Conservation (phyloP, 2,888 invertebrate genomes). For the Timema cristinae region DNA sequence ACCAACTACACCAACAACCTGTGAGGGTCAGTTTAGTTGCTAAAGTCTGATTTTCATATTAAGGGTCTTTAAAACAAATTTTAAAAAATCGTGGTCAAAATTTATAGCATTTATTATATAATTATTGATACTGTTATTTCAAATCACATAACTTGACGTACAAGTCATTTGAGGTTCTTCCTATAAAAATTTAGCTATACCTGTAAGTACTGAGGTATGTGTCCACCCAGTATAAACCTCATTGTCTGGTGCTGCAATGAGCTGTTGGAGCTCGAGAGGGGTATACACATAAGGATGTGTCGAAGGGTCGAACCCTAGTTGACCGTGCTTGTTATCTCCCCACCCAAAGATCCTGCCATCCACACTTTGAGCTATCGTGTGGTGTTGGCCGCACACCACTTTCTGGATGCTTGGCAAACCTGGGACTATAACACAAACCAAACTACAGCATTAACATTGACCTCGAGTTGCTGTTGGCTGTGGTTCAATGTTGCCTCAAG, state of each 20-base stretch:
- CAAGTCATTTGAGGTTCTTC: no score
- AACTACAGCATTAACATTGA: no score
- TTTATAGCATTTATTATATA: no score
- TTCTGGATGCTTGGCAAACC: slow-evolving; percentile 55
- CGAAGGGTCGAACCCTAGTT: slow-evolving; percentile 58
- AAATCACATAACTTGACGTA: no score
- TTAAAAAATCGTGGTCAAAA: no score
- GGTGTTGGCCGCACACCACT: slow-evolving; percentile 77
- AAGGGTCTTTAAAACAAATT: no score
- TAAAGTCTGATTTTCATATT: no score
- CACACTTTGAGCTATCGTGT: slow-evolving; percentile 58
- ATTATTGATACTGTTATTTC: no score
- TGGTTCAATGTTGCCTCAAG: no score
- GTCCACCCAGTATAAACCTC: slow-evolving; percentile 66
- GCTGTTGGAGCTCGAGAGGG: slow-evolving; percentile 45
- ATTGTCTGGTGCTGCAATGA: slow-evolving; percentile 40
- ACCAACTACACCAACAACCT: no score
- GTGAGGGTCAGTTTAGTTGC: no score
- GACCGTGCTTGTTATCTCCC: slow-evolving; percentile 83
- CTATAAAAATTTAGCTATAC: slow-evolving; percentile 29
- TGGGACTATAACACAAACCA: slow-evolving; percentile 43
- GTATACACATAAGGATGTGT: slow-evolving; percentile 41
- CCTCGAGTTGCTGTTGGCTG: no score
- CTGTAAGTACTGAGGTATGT: slow-evolving; percentile 57
- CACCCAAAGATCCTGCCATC: slow-evolving; percentile 63